These are phyloP conservation scores for Periparus ater DNA, from an alignment of 2,797 vertebrate genomes.

Conservation along the genomic window DNA sequence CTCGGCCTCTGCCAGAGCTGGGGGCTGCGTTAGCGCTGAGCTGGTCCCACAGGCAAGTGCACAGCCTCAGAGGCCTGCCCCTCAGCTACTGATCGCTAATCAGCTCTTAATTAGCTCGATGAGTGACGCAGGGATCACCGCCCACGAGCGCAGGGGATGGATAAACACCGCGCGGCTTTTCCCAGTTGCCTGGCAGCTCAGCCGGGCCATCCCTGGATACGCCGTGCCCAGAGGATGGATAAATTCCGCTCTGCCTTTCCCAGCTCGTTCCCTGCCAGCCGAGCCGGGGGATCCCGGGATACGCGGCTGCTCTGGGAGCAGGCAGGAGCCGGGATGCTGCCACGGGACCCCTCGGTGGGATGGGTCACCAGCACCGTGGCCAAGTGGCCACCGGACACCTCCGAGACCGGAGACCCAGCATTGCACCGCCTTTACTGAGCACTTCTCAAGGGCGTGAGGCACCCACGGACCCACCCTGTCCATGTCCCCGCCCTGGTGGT, in stretches of 20 bases:
- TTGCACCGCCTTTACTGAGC: neutral
- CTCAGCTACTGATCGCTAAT: neutral
- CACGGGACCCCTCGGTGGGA: fast-evolving
- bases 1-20: neutral
- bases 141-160: neutral
- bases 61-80: neutral
- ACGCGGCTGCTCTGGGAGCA: fast-evolving
- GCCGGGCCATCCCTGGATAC: fast-evolving
- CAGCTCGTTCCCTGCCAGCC: neutral
- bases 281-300: fast-evolving
- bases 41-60: neutral
- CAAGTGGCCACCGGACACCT: neutral
- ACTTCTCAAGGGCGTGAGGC: fast-evolving
- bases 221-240: neutral
- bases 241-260: neutral
- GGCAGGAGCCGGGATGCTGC: no score
- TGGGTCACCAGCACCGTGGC: neutral
- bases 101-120: neutral
- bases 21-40: neutral
- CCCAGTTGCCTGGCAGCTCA: neutral
- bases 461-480: fast-evolving
- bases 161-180: neutral
- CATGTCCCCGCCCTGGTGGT: fast-evolving
- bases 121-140: neutral
- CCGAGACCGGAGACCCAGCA: neutral